Percentiles rank a stretch among this genome's conserved stretches.
These are phyloP conservation scores for Malacosoma neustria DNA, from an alignment of 2,888 invertebrate genomes.

Conservation along the genomic window DNA sequence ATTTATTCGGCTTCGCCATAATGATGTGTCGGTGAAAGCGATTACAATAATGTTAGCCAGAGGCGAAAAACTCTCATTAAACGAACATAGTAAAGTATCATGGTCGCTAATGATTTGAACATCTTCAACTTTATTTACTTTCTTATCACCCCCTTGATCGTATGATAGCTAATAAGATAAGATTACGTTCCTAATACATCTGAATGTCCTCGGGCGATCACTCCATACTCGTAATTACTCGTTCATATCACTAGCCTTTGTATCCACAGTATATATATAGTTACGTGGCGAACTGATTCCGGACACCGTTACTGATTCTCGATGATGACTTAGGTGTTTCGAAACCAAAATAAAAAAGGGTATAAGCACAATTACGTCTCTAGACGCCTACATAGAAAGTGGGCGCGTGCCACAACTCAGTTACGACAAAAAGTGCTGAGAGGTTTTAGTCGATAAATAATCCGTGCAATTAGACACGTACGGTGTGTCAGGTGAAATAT, in stretches of 20 bases:
- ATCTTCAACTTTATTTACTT: neutral
- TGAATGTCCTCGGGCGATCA: neutral
- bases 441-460: conserved; percentile 57
- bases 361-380: conserved; percentile 57
- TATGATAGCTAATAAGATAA: neutral
- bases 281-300: conserved; percentile 20
- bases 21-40: conserved; percentile 1
- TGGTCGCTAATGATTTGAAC: conserved; percentile 1
- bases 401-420: conserved; percentile 53
- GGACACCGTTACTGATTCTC: conserved; percentile 47
- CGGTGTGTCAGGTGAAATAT: conserved; percentile 56
- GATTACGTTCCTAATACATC: neutral
- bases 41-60: neutral
- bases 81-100: conserved; percentile 1
- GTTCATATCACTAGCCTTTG: neutral
- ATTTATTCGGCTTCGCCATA: neutral
- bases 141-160: neutral
- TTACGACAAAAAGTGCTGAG: conserved; percentile 48
- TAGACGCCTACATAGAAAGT: conserved; percentile 56
- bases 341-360: conserved; percentile 51
- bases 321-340: conserved; percentile 52
- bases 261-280: neutral
- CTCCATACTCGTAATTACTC: neutral
- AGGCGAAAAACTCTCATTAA: neutral
- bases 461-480: conserved; percentile 70